These are phyloP conservation scores for Capricornis sumatraensis DNA, from an alignment of 2,113 vertebrate species.

Conservation along the genomic window DNA sequence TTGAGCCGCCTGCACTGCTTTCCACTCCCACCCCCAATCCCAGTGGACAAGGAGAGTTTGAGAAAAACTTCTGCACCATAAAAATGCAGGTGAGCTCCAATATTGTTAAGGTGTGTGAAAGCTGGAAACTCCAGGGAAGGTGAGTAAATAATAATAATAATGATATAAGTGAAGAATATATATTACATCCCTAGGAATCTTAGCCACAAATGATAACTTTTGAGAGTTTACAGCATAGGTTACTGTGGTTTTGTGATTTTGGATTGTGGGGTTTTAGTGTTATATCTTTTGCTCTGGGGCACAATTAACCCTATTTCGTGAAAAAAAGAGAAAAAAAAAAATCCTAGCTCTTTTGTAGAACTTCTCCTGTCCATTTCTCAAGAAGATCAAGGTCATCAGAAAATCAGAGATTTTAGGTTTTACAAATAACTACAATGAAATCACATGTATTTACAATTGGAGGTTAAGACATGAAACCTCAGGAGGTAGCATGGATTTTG, in stretches of 20 bases:
- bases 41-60: slow-evolving; percentile 2
- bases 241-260: slow-evolving; percentile 50
- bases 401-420: slow-evolving; percentile 70
- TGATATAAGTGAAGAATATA: slow-evolving; percentile 56
- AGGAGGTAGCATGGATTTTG: slow-evolving; percentile 58
- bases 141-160: slow-evolving; percentile 56
- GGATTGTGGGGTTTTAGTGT: slow-evolving; percentile 55
- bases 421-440: slow-evolving; percentile 65
- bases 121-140: slow-evolving; percentile 36
- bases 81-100: slow-evolving; percentile 49
- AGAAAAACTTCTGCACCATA: slow-evolving; percentile 15
- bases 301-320: slow-evolving; percentile 59
- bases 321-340: not conserved
- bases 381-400: slow-evolving; percentile 65
- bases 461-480: slow-evolving; percentile 71
- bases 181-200: slow-evolving; percentile 17
- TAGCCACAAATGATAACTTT: slow-evolving; percentile 57
- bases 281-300: slow-evolving; percentile 33
- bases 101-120: slow-evolving; percentile 26
- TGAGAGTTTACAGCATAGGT: slow-evolving; percentile 41
- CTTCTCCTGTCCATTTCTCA: not conserved
- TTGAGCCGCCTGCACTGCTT: not conserved
- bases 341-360: slow-evolving; percentile 24
- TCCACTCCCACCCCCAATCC: not conserved
- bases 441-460: slow-evolving; percentile 27